phyloP scores from a whole-genome alignment of 2,797 vertebrate genomes.

The Eulemur rubriventer region DNA sequence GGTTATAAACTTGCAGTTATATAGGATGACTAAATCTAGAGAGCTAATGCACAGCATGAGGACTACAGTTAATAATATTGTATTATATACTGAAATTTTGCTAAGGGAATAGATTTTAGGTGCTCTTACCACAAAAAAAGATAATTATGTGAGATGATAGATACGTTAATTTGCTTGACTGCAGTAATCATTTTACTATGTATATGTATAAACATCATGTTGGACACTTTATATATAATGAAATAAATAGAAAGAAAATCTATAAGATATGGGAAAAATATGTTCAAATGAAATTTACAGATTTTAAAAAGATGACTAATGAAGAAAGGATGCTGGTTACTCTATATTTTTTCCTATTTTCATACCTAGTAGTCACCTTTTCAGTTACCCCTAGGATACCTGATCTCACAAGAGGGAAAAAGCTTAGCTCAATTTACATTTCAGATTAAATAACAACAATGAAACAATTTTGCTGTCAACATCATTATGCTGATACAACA shows the following conservation, averaged over 20 bases:
- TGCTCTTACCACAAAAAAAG: neutral
- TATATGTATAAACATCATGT: neutral
- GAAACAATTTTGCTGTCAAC: neutral
- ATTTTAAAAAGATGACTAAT: neutral
- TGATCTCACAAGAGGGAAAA: neutral
- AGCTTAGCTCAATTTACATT: neutral
- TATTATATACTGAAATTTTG: neutral
- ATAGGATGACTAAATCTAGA: neutral
- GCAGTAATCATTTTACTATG: neutral
- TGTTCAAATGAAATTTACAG: neutral
- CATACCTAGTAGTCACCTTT: neutral
- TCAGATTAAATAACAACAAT: neutral
- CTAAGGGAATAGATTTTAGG: neutral
- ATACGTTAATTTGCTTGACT: neutral
- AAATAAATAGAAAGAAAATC: neutral
- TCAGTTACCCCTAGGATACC: neutral
- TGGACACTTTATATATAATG: neutral
- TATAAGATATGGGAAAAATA: neutral
- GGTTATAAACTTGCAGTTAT: neutral
- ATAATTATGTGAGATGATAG: neutral
- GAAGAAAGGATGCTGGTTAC: neutral
- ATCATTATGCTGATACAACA: neutral
- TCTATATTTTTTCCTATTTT: neutral
- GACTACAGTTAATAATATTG: neutral
- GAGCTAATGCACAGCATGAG: neutral